Base-by-base conservation (phyloP, 2,888 invertebrate genomes). In the Netelia inedita region DNA sequence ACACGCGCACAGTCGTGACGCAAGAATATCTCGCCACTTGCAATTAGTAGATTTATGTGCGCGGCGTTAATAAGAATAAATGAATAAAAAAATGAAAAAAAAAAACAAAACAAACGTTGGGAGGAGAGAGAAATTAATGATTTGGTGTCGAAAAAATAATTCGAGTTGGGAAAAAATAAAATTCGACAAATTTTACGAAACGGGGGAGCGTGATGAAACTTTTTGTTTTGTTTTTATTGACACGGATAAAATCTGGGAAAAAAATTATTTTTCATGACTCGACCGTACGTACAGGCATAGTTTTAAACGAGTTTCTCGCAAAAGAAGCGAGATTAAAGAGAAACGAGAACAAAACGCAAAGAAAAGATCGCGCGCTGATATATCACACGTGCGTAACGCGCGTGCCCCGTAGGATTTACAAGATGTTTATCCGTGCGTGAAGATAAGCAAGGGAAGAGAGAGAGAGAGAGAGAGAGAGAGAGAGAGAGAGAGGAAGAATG, bases 361-460 rank as follows among this genome's bases (percentile, higher is more conserved):
- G n/a, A 16, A 68, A 43, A 69, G 50, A 28, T 28, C 69, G 16
- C 46, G 69, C 72, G 75, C 66, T 85, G 72, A 82, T 85, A 82
- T 79, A 79, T 75, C 71, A 85, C 82, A 66, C 61, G 82, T 68
- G 85, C 82, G 82, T 82, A 72, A 69, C 35, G 65, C 79, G 85
- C 69, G 72, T 71, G 80, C 61, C 65, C 82, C 57, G 59, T 59
- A 71, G 63, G 75, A 83, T 84, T 86, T 75, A 78, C 84, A 68
- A 84, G 86, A 86, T 86, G 82, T 69, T 86, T 84, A 86, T 86
- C 84, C 79, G 74, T 68, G 46, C 35, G 63, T 63, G 74, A 61
- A 76, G 85, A 85, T 85, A 79, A 79, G 63, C 81, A 43, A 65
- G 68, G 50, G 63, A 41, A 73, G 79, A 78, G 53, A 61, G 63